Base-by-base conservation (phyloP, 2,113 vertebrate species). In the Nycticryphes semicollaris region DNA sequence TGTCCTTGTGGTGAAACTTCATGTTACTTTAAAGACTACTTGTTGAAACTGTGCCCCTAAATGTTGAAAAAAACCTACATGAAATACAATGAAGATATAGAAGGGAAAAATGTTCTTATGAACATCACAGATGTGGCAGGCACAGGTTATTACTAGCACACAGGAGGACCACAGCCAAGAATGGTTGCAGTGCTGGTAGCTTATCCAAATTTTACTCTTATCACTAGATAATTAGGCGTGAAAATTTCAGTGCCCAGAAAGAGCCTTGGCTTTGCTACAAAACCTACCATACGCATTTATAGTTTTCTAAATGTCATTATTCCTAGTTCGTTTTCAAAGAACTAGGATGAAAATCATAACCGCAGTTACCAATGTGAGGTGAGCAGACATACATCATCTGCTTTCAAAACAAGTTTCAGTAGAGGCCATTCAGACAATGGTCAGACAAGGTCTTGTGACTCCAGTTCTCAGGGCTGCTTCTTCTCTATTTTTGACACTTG, bases 121-220 rank as follows among this genome's bases (percentile, higher is more conserved):
- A 66, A 14, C 10, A 17, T 70, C 41, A 66, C 22, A 57, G 24
- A 23, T 28, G 24, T 56, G 24, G 12, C 33, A 31, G 4, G 1
- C 69, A 39, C 8, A 75, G n/a, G 12, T 66, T 74, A 77, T 27
- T 54, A 39, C 31, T 16, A 37, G 6, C 16, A n/a, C 25, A 69
- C 30, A 37, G 47, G 39, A 84, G 54, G 73, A 69, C 2, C 17
- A 37, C 43, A 68, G 41, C 14, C 25, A 57, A 59, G 41, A 89
- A 50, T 25, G 66, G 9, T 25, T 87, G 20, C 39, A 87, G 25
- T 7, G 15, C 28, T 27, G 3, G 76, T 41, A 63, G n/a, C 22
- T 88, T 75, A 54, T 75, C 47, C 79, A 79, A 79, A 95, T 23
- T 67, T 90, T 74, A 47, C n/a, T 57, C 10, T 67, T 87, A 35